Evolutionary conservation across 2,888 invertebrate genomes (phyloP).

Genomic region (Leistus spinibarbis): DNA sequence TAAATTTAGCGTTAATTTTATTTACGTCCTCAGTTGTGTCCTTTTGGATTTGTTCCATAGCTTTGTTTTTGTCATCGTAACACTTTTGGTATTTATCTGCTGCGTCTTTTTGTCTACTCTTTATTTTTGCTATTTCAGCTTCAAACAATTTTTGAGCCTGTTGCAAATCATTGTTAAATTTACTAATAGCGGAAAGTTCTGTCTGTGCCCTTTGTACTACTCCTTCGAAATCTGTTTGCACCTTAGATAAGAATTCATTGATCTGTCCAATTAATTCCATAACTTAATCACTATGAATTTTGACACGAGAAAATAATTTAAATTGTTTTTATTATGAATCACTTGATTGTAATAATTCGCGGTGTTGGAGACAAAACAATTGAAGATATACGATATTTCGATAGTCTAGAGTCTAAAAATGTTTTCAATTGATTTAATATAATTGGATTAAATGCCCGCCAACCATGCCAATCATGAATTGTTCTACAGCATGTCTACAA

Average conservation of each 20-base stretch:
- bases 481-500: background rate
- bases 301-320: no score
- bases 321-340: no score
- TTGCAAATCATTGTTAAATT: background rate
- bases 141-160: conserved; percentile 5
- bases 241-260: background rate
- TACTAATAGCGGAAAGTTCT: background rate
- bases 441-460: background rate
- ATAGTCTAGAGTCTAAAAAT: no score
- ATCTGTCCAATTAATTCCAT: background rate
- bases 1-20: background rate
- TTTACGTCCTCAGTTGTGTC: background rate
- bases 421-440: background rate
- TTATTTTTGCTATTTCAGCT: background rate
- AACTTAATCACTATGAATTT: background rate
- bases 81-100: conserved; percentile 4
- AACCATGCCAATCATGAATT: background rate
- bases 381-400: no score
- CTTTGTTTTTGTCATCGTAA: background rate
- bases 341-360: no score
- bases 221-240: background rate
- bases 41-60: background rate
- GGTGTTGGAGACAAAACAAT: no score
- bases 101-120: background rate
- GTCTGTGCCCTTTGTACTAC: conserved; percentile 10